phyloP scores from a whole-genome alignment of 2,113 vertebrate genomes.

The Fulica atra region DNA sequence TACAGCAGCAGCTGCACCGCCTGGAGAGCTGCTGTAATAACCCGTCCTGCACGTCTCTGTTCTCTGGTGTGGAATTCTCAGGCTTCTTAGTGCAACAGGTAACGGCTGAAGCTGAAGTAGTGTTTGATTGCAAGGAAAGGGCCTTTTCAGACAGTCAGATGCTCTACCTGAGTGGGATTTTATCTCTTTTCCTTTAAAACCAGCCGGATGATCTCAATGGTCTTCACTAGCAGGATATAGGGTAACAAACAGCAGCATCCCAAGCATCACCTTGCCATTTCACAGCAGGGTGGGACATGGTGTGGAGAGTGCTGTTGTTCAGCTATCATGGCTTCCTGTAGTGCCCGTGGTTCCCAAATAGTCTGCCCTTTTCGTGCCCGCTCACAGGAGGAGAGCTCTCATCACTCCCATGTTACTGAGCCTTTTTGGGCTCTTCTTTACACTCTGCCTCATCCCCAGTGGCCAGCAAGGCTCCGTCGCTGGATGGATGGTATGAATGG shows the following conservation, averaged over 20 bases:
- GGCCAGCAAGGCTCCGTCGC: neutral
- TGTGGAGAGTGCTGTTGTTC: neutral
- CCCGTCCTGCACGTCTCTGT: neutral
- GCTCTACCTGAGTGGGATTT: neutral
- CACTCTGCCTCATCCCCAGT: rapidly evolving
- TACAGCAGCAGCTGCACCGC: neutral
- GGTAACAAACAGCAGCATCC: rapidly evolving
- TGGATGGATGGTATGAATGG: rapidly evolving
- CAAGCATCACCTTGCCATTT: neutral
- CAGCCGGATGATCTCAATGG: rapidly evolving
- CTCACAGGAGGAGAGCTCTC: neutral
- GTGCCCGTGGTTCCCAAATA: rapidly evolving
- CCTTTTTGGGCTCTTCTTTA: neutral
- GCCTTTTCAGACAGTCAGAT: neutral
- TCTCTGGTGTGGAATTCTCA: neutral
- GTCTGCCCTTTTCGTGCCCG: neutral
- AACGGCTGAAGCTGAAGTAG: neutral
- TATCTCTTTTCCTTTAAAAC: neutral
- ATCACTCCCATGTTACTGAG: neutral
- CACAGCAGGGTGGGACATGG: neutral
- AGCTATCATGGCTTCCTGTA: rapidly evolving
- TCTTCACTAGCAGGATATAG: neutral
- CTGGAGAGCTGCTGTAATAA: neutral
- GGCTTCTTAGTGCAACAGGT: neutral
- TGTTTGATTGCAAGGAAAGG: neutral